Evolutionary conservation across 1,140 invertebrate species (phyloP), one percentile per base, ranked within the genome.

Genomic region (Calliphora vicina): DNA sequence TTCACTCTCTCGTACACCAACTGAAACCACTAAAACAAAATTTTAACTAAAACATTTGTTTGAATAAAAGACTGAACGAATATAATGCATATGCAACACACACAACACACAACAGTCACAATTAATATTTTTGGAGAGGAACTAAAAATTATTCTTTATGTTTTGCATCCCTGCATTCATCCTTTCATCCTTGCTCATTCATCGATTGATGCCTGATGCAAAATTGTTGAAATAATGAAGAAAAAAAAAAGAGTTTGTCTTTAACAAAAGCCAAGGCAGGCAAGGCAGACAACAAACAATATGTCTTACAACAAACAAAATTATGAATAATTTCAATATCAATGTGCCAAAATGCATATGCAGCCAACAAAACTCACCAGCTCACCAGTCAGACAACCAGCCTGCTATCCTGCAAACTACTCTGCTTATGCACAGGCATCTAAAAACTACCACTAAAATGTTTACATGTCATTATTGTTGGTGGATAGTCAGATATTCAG

Each of bases 81-180:
- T n/a, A n/a, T n/a, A 20, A 78, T 78, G 74, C 74, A 78, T 78
- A 78, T 78, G 74, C 74, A 78, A 43, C 35, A 76, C 27, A n/a
- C n/a, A n/a, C 73, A 76, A 20, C 73, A 35, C 72, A 27, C 26
- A 9, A n/a, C n/a, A 74, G 17, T 42, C 5, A 29, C 73, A 76
- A 17, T 74, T 74, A 27, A 74, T 10, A 26, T 27, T 20, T 35
- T 35, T 35, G 35, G 35, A 25, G 25, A 67, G 61, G 61, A 67
- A 1, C 61, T 23, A 17, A n/a, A 57, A 57, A 17, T 23, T 67
- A 67, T 23, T 67, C 61, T 67, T 57, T 57, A n/a, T 57, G n/a
- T 57, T 25, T 67, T 23, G n/a, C n/a, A n/a, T n/a, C n/a, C n/a
- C n/a, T 23, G n/a, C n/a, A 67, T 67, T 2, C 61, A 23, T 20